A percentile compares a stretch with the other conserved stretches of the same genome.
Evolutionary conservation across 2,113 vertebrate species (phyloP).

Genomic region (Lepisosteus osseus): DNA sequence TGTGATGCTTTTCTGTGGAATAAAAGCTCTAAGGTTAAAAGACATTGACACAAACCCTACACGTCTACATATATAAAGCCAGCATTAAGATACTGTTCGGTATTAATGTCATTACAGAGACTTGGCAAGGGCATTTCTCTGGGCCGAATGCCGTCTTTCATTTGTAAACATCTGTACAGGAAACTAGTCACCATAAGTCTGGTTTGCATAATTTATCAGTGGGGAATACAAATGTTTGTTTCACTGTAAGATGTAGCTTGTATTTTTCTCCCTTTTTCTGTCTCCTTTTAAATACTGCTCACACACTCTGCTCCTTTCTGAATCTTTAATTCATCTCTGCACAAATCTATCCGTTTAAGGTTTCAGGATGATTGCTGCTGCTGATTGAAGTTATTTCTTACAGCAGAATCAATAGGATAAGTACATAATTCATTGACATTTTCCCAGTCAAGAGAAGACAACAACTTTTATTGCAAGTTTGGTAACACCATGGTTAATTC

Average conservation of each 20-base stretch:
- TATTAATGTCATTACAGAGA: constrained; percentile 52
- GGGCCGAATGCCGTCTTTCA: constrained; percentile 27
- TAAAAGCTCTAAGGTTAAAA: neutral
- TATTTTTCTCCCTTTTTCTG: neutral
- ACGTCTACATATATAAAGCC: constrained; percentile 17
- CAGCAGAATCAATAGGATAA: neutral
- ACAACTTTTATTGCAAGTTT: neutral
- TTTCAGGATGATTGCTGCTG: neutral
- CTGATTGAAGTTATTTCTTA: neutral
- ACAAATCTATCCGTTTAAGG: neutral
- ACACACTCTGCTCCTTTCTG: neutral
- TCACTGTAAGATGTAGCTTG: neutral
- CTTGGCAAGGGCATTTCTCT: constrained; percentile 41
- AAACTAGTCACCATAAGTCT: constrained; percentile 17
- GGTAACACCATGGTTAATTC: neutral
- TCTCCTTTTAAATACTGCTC: neutral
- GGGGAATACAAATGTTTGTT: constrained; percentile 9
- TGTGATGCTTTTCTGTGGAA: neutral
- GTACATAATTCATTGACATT: neutral
- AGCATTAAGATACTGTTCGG: constrained; percentile 38
- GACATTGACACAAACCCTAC: neutral
- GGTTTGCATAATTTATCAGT: constrained; percentile 13
- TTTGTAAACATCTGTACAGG: constrained; percentile 49
- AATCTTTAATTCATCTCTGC: neutral
- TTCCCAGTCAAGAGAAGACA: neutral